A percentile compares a stretch with the other conserved stretches of the same genome.
Conservation (phyloP, 2,888 invertebrate genomes). For the Volucella zonaria region DNA sequence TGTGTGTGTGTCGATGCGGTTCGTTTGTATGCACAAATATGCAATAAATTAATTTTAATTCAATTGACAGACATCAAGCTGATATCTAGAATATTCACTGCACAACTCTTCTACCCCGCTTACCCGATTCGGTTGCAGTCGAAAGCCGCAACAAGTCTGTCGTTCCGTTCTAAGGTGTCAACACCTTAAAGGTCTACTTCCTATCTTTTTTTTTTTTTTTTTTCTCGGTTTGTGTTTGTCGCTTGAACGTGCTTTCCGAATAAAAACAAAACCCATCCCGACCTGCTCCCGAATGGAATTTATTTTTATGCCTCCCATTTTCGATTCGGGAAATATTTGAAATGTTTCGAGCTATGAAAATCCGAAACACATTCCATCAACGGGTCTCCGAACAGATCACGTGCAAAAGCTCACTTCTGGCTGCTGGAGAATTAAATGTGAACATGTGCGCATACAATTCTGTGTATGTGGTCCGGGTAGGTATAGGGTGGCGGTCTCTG, state of each 20-base stretch:
- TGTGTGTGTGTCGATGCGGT: slow-evolving; percentile 40
- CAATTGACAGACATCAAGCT: slow-evolving; percentile 62
- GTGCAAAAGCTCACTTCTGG: slow-evolving; percentile 51
- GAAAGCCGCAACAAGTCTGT: not conserved
- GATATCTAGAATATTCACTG: not conserved
- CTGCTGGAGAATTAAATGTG: slow-evolving; percentile 8
- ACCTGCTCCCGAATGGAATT: not conserved
- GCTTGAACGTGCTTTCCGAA: slow-evolving; percentile 41
- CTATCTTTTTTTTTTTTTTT: not conserved
- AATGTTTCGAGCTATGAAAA: slow-evolving; percentile 8
- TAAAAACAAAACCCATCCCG: not conserved
- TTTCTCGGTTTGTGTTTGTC: slow-evolving; percentile 32
- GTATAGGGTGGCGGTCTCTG: slow-evolving; percentile 3
- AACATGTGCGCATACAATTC: slow-evolving; percentile 24
- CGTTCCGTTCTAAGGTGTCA: slow-evolving; percentile 26
- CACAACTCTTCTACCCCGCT: not conserved
- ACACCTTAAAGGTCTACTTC: not conserved
- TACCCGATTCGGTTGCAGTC: not conserved
- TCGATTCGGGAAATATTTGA: not conserved
- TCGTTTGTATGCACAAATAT: slow-evolving; percentile 50
- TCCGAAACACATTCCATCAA: slow-evolving; percentile 54
- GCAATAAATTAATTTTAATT: slow-evolving; percentile 70
- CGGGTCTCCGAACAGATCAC: slow-evolving; percentile 49
- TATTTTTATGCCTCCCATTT: not conserved
- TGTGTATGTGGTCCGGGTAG: too few relatives aligned